These are phyloP conservation scores for Neoascia interrupta DNA, from an alignment of 2,888 invertebrate species.

Conservation along the genomic window DNA sequence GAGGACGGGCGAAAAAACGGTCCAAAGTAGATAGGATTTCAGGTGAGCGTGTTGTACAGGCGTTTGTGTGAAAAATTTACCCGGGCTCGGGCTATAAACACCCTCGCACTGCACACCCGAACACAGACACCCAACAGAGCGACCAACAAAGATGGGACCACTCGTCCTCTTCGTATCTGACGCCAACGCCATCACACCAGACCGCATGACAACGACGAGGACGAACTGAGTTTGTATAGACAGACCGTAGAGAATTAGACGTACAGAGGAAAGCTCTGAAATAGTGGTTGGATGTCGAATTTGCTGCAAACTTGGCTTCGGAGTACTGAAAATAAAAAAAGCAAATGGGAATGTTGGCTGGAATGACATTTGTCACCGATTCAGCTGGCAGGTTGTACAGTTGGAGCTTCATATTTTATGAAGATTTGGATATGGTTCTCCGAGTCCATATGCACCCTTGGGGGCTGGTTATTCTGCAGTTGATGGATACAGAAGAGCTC, in stretches of 20 bases:
- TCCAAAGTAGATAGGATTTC: slow-evolving; percentile 52
- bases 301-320: slow-evolving; percentile 26
- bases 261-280: slow-evolving; percentile 13
- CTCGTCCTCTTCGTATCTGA: not conserved
- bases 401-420: no score
- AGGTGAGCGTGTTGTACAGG: slow-evolving; percentile 46
- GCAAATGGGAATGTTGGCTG: not conserved
- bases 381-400: no score
- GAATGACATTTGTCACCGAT: slow-evolving; percentile 17
- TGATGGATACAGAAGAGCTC: no score
- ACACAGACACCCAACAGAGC: not conserved
- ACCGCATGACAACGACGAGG: slow-evolving; percentile 36
- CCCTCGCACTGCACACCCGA: slow-evolving; percentile 26
- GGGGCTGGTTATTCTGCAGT: no score
- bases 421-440: no score
- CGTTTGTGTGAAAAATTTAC: slow-evolving; percentile 60
- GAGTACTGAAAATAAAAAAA: not conserved
- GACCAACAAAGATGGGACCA: slow-evolving; percentile 30
- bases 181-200: slow-evolving; percentile 15
- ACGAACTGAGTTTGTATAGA: slow-evolving; percentile 26
- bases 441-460: no score
- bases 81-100: slow-evolving; percentile 37
- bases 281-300: slow-evolving; percentile 31
- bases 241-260: slow-evolving; percentile 24
- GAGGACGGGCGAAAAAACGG: slow-evolving; percentile 1